Base-by-base conservation (phyloP, 2,888 invertebrate genomes). In the Leptinotarsa peninsularis region DNA sequence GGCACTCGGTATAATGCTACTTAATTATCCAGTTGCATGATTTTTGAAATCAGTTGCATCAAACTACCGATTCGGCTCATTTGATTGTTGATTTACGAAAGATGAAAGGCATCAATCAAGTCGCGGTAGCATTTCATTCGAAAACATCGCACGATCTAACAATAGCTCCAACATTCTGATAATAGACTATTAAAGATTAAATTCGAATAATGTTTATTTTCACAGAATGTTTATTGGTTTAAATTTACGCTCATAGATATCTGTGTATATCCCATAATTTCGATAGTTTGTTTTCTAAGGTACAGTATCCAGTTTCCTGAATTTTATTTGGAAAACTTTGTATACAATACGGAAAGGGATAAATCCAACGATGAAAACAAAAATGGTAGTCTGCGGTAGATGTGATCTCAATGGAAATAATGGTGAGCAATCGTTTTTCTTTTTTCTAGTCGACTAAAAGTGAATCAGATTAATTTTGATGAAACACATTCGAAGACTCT, bases 161-260 rank as follows among this genome's bases (percentile, higher is more conserved):
- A 68, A 68, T 68, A 68, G 68, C 49, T 13, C 21, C 50, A n/a
- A 50, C n/a, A 52, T 33, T 50, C 50, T 49, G 52, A 68, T 68
- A 68, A 68, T 54, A 52, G 69, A 54, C 69, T 69, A 54, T 69
- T 69, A 58, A 69, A 56, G 69, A 69, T 69, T 69, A 27, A 69
- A 69, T 69, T 69, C 23, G 33, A 69, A 43, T n/a, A 33, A 63
- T 69, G 56, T 69, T 69, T 56, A 58, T 69, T 69, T 69, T 14
- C 7, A 69, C n/a, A 5, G 17, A 15, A 33, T 49, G 56, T 69
- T 69, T 69, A 69, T 54, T 56, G 69, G 33, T 56, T 56, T 43
- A 27, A 69, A 50, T 69, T 58, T 56, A 33, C 43, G 43, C 18
- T 69, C 27, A 54, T 33, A 69, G 56, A 69, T 54, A 56, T 43